Percentiles rank a stretch among this genome's conserved stretches.
Conservation (phyloP, 2,888 invertebrate genomes). For the Dinocampus coccinellae region DNA sequence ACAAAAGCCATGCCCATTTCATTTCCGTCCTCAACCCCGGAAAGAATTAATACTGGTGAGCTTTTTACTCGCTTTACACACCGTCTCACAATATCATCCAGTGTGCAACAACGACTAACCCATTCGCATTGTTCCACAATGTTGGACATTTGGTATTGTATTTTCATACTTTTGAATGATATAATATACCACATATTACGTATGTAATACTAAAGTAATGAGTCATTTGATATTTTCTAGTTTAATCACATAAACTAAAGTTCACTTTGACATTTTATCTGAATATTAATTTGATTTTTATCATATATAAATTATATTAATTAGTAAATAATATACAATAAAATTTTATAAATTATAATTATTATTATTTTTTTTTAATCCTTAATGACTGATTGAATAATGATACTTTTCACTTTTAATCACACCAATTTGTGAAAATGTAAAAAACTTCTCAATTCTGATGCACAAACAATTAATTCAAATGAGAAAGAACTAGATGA, state of each 20-base stretch:
- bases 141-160: background rate
- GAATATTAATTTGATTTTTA: no score
- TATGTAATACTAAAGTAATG: no score
- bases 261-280: no score
- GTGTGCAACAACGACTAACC: background rate
- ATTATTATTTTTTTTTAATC: background rate
- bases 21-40: slow-evolving; percentile 37
- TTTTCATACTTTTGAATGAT: background rate
- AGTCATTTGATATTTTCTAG: no score
- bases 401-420: background rate
- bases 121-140: background rate
- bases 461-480: slow-evolving; percentile 6
- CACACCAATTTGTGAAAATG: background rate
- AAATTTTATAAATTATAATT: no score
- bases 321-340: no score
- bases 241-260: no score
- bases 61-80: slow-evolving; percentile 32
- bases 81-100: background rate
- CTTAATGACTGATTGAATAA: background rate
- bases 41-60: slow-evolving; percentile 55
- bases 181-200: background rate
- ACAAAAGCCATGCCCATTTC: slow-evolving; percentile 46
- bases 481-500: background rate
- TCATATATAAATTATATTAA: no score
- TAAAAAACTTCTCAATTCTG: background rate